Evolutionary conservation across 35 echinoderm and acorn worm genomes (phyloP).

Genomic region (Lytechinus pictus): DNA sequence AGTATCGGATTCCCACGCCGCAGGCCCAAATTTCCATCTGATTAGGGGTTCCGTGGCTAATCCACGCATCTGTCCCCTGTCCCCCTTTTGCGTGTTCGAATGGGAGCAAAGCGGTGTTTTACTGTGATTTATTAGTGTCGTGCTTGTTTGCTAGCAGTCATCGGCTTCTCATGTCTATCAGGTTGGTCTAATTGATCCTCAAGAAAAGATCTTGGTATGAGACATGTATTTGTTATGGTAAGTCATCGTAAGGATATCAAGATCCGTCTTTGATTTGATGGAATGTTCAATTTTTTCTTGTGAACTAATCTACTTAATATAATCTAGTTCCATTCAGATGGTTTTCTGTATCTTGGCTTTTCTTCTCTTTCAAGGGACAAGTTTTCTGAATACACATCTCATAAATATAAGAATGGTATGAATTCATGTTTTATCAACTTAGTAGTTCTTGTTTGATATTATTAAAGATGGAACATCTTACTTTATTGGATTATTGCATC

Average conservation of each 20-base stretch:
- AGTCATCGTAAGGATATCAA: not conserved
- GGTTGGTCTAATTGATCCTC: not conserved
- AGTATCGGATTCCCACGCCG: constrained; percentile 42
- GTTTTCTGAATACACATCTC: too few species aligned
- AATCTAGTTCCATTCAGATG: not conserved
- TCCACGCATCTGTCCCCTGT: constrained; percentile 22
- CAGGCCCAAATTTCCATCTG: constrained; percentile 51
- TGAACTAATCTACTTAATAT: not conserved
- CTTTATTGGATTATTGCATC: too few species aligned
- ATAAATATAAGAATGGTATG: not conserved
- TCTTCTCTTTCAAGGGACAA: not conserved
- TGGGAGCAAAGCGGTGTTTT: not conserved
- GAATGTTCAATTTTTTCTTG: not conserved
- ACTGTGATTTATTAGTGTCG: not conserved
- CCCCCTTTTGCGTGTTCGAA: not conserved
- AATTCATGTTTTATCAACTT: not conserved
- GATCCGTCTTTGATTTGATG: not conserved
- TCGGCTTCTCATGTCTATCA: not conserved
- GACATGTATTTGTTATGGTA: not conserved
- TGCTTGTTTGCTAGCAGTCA: not conserved
- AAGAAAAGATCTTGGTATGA: not conserved
- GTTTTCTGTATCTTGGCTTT: not conserved
- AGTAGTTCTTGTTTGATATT: not conserved
- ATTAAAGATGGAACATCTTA: not conserved
- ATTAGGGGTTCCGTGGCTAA: constrained; percentile 39